Conservation (phyloP, 2,888 invertebrate species). For the Chelonus formosanus region DNA sequence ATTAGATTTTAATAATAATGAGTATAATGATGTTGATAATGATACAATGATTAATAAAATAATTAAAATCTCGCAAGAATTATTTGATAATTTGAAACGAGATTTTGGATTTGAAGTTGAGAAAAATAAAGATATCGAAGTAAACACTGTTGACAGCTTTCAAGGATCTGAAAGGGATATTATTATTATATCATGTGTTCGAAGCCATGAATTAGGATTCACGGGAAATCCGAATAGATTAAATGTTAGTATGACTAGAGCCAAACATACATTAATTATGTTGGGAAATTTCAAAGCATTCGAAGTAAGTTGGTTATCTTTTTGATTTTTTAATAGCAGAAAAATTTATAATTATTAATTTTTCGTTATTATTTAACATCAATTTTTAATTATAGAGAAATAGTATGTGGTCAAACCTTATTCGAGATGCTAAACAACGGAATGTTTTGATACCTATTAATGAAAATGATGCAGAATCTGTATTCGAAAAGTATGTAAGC, state of each 20-base stretch:
- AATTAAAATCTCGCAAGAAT: neutral
- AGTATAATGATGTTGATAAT: neutral
- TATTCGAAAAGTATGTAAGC: too few relatives aligned
- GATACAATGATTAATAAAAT: neutral
- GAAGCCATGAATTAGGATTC: slow-evolving; percentile 80
- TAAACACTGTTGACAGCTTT: slow-evolving; percentile 84
- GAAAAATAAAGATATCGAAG: slow-evolving; percentile 61
- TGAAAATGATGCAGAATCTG: too few relatives aligned
- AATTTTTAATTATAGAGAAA: too few relatives aligned
- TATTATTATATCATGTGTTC: slow-evolving; percentile 83
- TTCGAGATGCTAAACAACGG: too few relatives aligned
- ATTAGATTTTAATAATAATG: neutral
- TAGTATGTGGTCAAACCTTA: too few relatives aligned
- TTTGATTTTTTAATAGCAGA: too few relatives aligned
- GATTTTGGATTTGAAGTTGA: neutral
- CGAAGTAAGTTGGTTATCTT: slow-evolving; percentile 63
- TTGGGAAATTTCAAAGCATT: slow-evolving; percentile 77
- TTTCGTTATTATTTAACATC: too few relatives aligned
- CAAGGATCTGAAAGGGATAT: slow-evolving; percentile 89
- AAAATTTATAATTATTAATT: too few relatives aligned
- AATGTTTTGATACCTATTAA: too few relatives aligned
- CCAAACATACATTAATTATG: slow-evolving; percentile 75
- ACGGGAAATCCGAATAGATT: slow-evolving; percentile 78
- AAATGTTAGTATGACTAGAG: slow-evolving; percentile 87
- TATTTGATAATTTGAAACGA: neutral